A percentile compares a stretch with the other conserved stretches of the same genome.
phyloP scores from a whole-genome alignment of 2,888 invertebrate genomes.

The Orchesella flavescens region DNA sequence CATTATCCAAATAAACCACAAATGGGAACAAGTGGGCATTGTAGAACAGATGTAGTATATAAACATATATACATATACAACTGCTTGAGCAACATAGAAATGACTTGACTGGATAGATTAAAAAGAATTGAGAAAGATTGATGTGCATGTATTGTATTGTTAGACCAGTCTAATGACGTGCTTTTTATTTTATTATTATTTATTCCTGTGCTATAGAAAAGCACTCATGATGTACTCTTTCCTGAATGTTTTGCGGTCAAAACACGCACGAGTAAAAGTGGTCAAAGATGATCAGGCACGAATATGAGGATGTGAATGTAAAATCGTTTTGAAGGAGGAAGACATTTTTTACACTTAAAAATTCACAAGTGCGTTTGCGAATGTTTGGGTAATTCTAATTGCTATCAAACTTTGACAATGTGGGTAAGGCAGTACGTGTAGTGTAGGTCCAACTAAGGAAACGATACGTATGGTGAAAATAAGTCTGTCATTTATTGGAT shows the following conservation, averaged over 20 bases:
- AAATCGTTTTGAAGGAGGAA: too few relatives aligned
- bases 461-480: too few relatives aligned
- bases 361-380: too few relatives aligned
- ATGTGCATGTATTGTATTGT: slow-evolving; percentile 1
- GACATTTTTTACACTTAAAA: too few relatives aligned
- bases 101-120: neutral
- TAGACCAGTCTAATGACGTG: slow-evolving; percentile 15
- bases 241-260: slow-evolving; percentile 23
- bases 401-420: too few relatives aligned
- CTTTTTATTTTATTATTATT: neutral
- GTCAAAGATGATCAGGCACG: slow-evolving; percentile 19
- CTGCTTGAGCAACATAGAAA: too few relatives aligned
- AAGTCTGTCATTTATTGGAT: too few relatives aligned
- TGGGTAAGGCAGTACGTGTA: too few relatives aligned
- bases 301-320: too few relatives aligned
- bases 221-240: neutral
- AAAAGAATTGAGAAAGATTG: slow-evolving; percentile 3
- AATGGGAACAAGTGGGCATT: neutral
- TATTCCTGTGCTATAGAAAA: too few relatives aligned
- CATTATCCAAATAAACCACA: neutral
- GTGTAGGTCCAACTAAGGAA: too few relatives aligned
- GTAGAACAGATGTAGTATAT: neutral
- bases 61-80: neutral
- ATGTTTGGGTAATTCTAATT: too few relatives aligned
- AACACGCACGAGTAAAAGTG: slow-evolving; percentile 33